Conservation (phyloP, 2,113 vertebrate genomes). For the Xiphophorus couchianus region DNA sequence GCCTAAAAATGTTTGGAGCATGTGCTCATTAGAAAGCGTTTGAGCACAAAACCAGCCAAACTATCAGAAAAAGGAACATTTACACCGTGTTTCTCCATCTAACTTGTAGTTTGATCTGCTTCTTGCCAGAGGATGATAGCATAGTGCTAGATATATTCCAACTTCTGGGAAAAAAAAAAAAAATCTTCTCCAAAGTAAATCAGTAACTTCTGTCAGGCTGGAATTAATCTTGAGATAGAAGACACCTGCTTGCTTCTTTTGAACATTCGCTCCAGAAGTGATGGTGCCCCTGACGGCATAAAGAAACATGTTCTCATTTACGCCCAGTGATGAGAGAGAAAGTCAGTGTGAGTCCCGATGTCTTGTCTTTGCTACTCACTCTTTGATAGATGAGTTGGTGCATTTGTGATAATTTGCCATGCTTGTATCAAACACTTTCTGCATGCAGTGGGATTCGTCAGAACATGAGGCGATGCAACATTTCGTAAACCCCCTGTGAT, state of each 20-base stretch:
- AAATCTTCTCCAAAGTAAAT: not conserved
- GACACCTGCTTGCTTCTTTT: slow-evolving; percentile 24
- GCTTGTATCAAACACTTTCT: slow-evolving; percentile 27
- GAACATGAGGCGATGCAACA: slow-evolving; percentile 6
- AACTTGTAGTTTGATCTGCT: not conserved
- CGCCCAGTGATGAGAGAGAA: slow-evolving; percentile 29
- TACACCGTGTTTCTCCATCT: not conserved
- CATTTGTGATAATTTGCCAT: slow-evolving; percentile 28
- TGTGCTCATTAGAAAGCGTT: not conserved
- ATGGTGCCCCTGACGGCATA: slow-evolving; percentile 11
- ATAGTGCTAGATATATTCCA: slow-evolving; percentile 1
- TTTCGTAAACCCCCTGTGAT: slow-evolving; percentile 44
- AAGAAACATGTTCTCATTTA: slow-evolving; percentile 28
- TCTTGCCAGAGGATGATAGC: not conserved
- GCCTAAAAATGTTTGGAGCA: not conserved
- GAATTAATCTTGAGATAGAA: slow-evolving; percentile 9
- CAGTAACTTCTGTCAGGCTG: not conserved
- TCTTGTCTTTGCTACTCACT: slow-evolving; percentile 22
- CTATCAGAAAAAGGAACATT: not conserved
- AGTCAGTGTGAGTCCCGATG: slow-evolving; percentile 25
- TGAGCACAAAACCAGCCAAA: not conserved
- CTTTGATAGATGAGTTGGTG: slow-evolving; percentile 48
- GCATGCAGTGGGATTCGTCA: slow-evolving; percentile 9
- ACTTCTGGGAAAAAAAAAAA: not conserved
- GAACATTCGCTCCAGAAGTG: slow-evolving; percentile 21